These are phyloP conservation scores for Tricholaema leucomelas DNA, from an alignment of 2,113 vertebrate species.

Conservation along the genomic window DNA sequence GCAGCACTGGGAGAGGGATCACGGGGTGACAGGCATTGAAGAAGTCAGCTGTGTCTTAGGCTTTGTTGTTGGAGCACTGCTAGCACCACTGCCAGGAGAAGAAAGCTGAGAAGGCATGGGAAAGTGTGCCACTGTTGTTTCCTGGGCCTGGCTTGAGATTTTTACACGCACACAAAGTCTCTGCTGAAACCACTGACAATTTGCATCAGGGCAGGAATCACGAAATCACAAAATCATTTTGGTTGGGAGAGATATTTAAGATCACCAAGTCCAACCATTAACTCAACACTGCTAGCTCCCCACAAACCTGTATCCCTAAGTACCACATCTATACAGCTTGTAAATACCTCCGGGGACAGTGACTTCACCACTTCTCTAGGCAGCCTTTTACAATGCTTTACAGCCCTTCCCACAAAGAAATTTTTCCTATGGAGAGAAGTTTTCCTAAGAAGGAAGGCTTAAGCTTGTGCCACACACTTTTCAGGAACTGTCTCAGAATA, in stretches of 20 bases:
- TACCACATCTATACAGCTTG: too few species aligned
- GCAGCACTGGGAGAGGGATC: rapidly evolving
- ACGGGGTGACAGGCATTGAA: rapidly evolving
- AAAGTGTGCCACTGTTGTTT: neutral
- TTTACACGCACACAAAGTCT: neutral
- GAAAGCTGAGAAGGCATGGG: neutral
- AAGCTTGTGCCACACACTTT: rapidly evolving
- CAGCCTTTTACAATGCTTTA: too few species aligned
- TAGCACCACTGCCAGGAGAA: neutral
- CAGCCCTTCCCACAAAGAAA: too few species aligned
- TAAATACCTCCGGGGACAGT: too few species aligned
- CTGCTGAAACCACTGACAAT: neutral
- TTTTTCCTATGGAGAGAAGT: too few species aligned
- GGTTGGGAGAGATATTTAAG: too few species aligned
- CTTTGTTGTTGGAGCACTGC: neutral
- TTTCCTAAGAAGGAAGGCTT: neutral
- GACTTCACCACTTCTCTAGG: too few species aligned
- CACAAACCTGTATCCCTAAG: too few species aligned
- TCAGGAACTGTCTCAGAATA: neutral
- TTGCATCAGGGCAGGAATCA: neutral
- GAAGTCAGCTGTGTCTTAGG: neutral
- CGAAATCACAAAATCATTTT: too few species aligned
- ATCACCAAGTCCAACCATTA: too few species aligned
- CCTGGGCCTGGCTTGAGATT: neutral
- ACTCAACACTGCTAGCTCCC: too few species aligned